phyloP scores from a whole-genome alignment of 2,113 vertebrate species.

The Arvicanthis niloticus region DNA sequence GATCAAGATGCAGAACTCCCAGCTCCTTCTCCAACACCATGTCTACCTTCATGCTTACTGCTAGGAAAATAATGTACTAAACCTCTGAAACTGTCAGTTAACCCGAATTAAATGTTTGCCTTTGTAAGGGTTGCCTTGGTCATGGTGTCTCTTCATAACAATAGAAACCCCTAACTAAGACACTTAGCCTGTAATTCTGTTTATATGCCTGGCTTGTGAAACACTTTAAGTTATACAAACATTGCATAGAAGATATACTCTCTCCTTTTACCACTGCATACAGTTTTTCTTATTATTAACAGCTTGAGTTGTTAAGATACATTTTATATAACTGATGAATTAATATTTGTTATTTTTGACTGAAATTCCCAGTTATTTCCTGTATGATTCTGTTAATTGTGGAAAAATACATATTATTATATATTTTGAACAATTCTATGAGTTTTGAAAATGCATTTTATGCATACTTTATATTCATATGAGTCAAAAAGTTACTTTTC shows the following conservation, averaged over 20 bases:
- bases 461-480: slow-evolving; percentile 60
- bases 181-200: not conserved
- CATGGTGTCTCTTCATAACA: too few relatives aligned
- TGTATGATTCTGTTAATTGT: not conserved
- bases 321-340: not conserved
- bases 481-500: slow-evolving; percentile 28
- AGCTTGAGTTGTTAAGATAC: not conserved
- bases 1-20: too few relatives aligned
- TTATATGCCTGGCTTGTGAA: not conserved
- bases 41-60: too few relatives aligned
- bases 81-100: too few relatives aligned
- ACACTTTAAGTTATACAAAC: slow-evolving; percentile 8
- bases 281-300: not conserved
- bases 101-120: too few relatives aligned
- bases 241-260: not conserved
- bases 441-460: not conserved
- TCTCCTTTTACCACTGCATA: not conserved
- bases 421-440: not conserved
- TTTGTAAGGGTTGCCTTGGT: too few relatives aligned
- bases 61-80: too few relatives aligned
- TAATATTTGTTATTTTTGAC: not conserved
- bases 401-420: not conserved
- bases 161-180: too few relatives aligned
- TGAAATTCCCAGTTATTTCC: not conserved
- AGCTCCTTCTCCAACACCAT: too few relatives aligned